Base-by-base conservation (phyloP, 2,113 vertebrate genomes). In the Lota lota region DNA sequence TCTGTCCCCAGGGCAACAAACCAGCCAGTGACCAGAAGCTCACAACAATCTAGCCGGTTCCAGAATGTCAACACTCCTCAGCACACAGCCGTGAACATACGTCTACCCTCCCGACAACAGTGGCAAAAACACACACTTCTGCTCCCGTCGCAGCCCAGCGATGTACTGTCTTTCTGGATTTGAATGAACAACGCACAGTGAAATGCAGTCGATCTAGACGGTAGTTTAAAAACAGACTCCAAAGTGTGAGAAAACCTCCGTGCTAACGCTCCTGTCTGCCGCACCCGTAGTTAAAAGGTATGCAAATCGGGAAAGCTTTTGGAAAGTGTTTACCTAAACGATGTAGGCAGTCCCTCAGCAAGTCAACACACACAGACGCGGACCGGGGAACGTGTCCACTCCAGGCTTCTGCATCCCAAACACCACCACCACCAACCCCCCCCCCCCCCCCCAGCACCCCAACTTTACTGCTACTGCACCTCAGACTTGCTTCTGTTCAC, bases 381-480 rank as follows among this genome's bases (percentile, higher is more conserved):
- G 24, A 66, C 59, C 64, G 22, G 36, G 51, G 66, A 28, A 77
- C 57, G 19, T 24, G 7, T 78, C 76, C 78, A 80, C 83, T 17
- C 19, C 19, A 17, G 24, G 61, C 17, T 63, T 14, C 5, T 18
- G 14, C 22, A 14, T 61, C 20, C 19, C 59, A 22, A 22, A 22
- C 3, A 22, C n/a, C 1, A 60, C 19, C 17, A 16, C 56, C 19
- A 8, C 17, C 56, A 17, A 14, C n/a, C 6, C 18, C 56, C 17
- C 28, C 6, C 36, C 18, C 18, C 12, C 53, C 53, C 53, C 2
- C 15, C 53, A 54, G 1, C 53, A 54, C 36, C 36, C 36, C 36
- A 10, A 40, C 36, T 1, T 11, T 10, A 11, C 36, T 40, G 36
- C 3, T 40, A 11, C 36, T 40, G 36, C 36, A 3, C 1, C 36